phyloP scores from a whole-genome alignment of 2,888 invertebrate genomes.

The Acleris emargana region DNA sequence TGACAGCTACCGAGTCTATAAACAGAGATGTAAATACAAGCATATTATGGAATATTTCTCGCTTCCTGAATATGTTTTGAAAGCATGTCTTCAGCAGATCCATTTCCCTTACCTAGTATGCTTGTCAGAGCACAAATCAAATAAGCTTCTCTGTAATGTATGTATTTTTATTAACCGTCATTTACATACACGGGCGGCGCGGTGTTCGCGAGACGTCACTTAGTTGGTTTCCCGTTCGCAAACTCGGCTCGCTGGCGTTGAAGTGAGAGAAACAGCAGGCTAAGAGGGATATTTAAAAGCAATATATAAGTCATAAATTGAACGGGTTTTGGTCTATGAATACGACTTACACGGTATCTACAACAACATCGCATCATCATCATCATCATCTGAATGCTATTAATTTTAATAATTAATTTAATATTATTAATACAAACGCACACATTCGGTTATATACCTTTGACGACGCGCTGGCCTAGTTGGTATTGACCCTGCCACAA shows the following conservation, averaged over 20 bases:
- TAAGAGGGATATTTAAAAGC: not conserved
- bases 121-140: slow-evolving; percentile 6
- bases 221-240: slow-evolving; percentile 32
- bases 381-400: no score
- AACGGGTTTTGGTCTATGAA: no score
- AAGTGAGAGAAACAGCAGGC: slow-evolving; percentile 22
- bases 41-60: not conserved
- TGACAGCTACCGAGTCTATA: no score
- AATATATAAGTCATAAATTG: not conserved
- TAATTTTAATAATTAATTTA: no score
- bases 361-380: no score
- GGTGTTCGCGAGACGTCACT: slow-evolving; percentile 33
- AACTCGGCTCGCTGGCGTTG: slow-evolving; percentile 5
- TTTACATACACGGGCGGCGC: slow-evolving; percentile 30
- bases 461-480: no score
- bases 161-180: slow-evolving; percentile 28
- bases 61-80: not conserved
- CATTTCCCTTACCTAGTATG: not conserved
- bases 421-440: no score
- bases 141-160: slow-evolving; percentile 9
- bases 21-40: no score
- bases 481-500: no score
- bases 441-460: no score
- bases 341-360: no score
- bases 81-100: slow-evolving; percentile 4